Percentiles rank a stretch among this genome's conserved stretches.
phyloP scores from a whole-genome alignment of 2,888 invertebrate genomes.

The Antheraea yamamai region DNA sequence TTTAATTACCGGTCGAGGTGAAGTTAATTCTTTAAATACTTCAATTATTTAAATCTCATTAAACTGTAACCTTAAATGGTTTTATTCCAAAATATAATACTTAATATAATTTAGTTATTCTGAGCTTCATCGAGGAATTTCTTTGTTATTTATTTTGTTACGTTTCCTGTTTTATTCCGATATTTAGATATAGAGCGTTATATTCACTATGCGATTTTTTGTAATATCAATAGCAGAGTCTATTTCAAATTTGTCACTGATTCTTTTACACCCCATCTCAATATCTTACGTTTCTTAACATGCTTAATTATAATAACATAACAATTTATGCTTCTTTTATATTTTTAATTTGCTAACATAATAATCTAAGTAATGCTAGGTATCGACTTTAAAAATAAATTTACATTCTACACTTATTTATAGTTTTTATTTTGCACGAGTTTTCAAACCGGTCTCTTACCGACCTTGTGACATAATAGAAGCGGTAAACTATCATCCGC shows the following conservation, averaged over 20 bases:
- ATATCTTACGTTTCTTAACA: neutral
- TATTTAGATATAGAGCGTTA: neutral
- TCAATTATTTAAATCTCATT: neutral
- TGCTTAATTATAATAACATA: neutral
- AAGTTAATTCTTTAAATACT: slow-evolving; percentile 35
- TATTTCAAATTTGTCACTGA: neutral
- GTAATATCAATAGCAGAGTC: neutral
- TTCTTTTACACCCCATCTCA: neutral
- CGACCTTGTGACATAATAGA: slow-evolving; percentile 58
- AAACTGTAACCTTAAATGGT: neutral
- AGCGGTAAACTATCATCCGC: slow-evolving; percentile 55
- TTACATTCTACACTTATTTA: slow-evolving; percentile 49
- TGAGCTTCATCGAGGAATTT: neutral
- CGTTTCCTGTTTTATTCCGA: neutral
- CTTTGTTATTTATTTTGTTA: neutral
- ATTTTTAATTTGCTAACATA: neutral
- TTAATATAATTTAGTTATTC: neutral
- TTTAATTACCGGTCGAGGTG: slow-evolving; percentile 31
- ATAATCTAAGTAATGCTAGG: neutral
- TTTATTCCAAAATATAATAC: neutral
- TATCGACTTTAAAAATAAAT: slow-evolving; percentile 26
- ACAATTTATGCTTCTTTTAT: too few relatives aligned
- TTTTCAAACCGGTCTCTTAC: slow-evolving; percentile 55
- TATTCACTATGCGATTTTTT: neutral
- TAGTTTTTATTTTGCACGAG: slow-evolving; percentile 51